Evolutionary conservation across 2,888 invertebrate genomes (phyloP).

Genomic region (Drosophila maculinotata): DNA sequence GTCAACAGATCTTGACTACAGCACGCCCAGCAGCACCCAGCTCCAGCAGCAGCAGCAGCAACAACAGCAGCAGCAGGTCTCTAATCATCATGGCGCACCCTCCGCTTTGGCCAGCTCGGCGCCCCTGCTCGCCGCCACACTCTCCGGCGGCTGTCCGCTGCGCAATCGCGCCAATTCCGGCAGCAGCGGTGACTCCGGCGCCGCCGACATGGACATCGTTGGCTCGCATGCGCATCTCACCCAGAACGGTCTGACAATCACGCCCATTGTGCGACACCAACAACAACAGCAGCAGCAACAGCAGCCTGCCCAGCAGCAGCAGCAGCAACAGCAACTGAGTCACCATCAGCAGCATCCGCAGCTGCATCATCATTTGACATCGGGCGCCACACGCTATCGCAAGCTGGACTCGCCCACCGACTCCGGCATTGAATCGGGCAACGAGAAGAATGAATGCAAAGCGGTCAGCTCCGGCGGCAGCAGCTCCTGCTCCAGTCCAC

Average conservation of each 20-base stretch:
- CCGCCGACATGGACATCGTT: constrained; percentile 88
- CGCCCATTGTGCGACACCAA: constrained; percentile 87
- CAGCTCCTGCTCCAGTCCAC: constrained; percentile 93
- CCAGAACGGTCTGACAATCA: constrained; percentile 90
- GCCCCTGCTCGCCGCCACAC: constrained; percentile 90
- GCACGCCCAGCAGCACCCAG: constrained; percentile 82
- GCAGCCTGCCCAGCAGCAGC: constrained; percentile 44
- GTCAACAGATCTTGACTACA: constrained; percentile 89
- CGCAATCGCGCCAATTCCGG: constrained; percentile 92
- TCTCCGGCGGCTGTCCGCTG: constrained; percentile 90
- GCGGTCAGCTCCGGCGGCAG: constrained; percentile 90
- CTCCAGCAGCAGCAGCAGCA: constrained; percentile 90
- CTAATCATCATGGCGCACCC: constrained; percentile 84
- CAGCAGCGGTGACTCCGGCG: constrained; percentile 91
- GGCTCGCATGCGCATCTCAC: constrained; percentile 89
- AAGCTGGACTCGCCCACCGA: constrained; percentile 96
- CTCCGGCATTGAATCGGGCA: constrained; percentile 96
- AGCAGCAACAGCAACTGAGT: constrained; percentile 66
- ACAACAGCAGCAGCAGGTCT: constrained; percentile 87
- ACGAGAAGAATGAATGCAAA: constrained; percentile 93
- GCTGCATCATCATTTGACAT: constrained; percentile 75
- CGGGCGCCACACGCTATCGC: constrained; percentile 87
- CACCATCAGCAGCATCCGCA: constrained; percentile 75
- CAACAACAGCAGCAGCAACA: constrained; percentile 72
- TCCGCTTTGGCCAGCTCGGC: constrained; percentile 90